Evolutionary conservation across 2,113 vertebrate species (phyloP).

Genomic region (Casuarius casuarius): DNA sequence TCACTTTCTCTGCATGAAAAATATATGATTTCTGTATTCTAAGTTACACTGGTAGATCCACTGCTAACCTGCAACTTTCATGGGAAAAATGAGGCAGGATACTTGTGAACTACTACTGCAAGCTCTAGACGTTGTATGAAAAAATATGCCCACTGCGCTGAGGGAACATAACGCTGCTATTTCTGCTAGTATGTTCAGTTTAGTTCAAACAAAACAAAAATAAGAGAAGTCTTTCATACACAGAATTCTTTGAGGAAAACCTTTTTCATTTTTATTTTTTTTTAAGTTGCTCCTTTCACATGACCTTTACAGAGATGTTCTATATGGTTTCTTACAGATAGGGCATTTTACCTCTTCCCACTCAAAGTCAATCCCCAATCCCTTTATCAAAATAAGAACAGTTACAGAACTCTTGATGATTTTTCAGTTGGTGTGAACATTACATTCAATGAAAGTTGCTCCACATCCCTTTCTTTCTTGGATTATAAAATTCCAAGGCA

Average conservation of each 20-base stretch:
- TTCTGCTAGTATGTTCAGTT: background rate
- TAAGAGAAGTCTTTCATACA: background rate
- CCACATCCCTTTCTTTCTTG: background rate
- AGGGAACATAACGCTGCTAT: background rate
- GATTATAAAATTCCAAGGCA: background rate
- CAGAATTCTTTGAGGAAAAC: background rate
- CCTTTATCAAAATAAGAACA: background rate
- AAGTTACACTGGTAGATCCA: background rate
- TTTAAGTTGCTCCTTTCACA: background rate
- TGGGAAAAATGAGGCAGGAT: background rate
- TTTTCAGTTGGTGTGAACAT: background rate
- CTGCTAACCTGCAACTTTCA: background rate
- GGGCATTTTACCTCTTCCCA: background rate
- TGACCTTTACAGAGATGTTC: background rate
- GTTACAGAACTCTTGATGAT: background rate
- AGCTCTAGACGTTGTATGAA: background rate
- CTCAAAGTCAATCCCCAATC: background rate
- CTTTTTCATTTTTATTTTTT: background rate
- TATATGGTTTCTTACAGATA: background rate
- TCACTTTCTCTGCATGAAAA: background rate
- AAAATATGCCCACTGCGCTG: background rate
- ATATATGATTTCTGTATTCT: background rate
- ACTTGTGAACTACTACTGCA: background rate
- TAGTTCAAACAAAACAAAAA: background rate
- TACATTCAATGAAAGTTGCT: background rate